phyloP scores from a whole-genome alignment of 1,140 invertebrate species.

The Drosophila micromelanica region DNA sequence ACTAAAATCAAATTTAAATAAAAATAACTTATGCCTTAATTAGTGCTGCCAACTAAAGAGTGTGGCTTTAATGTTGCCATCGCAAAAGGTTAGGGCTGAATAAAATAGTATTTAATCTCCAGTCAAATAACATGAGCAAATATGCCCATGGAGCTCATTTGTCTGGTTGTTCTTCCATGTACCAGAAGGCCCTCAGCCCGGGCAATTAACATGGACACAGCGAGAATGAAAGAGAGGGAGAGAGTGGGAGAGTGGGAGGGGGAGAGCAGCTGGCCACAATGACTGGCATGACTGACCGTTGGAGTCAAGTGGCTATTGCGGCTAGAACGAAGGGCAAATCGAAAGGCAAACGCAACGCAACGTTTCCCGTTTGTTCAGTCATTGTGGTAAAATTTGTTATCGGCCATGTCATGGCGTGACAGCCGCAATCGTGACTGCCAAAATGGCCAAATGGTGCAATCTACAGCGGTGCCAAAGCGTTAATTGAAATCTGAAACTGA shows the following conservation, averaged over 20 bases:
- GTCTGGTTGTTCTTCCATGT: not conserved
- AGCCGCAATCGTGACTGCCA: constrained; percentile 23
- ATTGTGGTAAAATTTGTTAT: constrained; percentile 11
- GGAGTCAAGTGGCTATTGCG: not conserved
- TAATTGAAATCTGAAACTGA: constrained; percentile 65
- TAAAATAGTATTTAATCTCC: not conserved
- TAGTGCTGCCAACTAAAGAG: no score
- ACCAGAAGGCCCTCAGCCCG: not conserved
- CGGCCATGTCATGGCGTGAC: constrained; percentile 39
- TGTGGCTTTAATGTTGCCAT: not conserved
- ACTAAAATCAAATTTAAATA: no score
- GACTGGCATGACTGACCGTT: not conserved
- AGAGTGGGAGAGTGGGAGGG: not conserved
- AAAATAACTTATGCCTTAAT: no score
- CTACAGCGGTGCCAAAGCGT: constrained; percentile 48
- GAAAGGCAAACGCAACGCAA: not conserved
- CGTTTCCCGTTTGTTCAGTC: constrained; percentile 10
- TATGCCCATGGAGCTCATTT: constrained; percentile 13
- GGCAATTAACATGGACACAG: constrained; percentile 9
- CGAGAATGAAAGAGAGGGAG: not conserved
- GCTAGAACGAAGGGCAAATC: not conserved
- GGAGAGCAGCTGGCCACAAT: constrained; percentile 5
- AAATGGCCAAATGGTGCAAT: not conserved
- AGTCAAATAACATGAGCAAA: not conserved
- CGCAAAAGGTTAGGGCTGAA: no score